A percentile compares a stretch with the other conserved stretches of the same genome.
Conservation (phyloP, 2,888 invertebrate species). For the Anoplius nigerrimus region DNA sequence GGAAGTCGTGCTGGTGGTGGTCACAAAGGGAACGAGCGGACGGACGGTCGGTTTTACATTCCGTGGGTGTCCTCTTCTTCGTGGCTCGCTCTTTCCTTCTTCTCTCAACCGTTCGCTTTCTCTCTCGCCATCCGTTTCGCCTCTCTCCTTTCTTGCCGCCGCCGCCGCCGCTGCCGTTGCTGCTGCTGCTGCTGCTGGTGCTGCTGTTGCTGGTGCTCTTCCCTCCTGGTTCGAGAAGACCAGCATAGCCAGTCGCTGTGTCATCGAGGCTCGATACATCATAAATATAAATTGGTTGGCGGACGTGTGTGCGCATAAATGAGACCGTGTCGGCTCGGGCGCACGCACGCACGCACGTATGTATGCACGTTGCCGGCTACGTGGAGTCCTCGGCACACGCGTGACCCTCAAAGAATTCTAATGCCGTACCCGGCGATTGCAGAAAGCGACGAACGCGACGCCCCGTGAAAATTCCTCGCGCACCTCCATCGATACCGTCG, state of each 20-base stretch:
- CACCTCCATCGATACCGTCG: slow-evolving; percentile 16
- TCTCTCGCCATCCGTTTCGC: slow-evolving; percentile 16
- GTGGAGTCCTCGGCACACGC: not conserved
- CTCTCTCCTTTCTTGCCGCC: slow-evolving; percentile 3
- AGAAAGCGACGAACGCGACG: slow-evolving; percentile 28
- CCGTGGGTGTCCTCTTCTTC: slow-evolving; percentile 37
- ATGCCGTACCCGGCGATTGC: slow-evolving; percentile 24
- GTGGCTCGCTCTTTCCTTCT: not conserved
- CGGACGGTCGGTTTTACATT: slow-evolving; percentile 46
- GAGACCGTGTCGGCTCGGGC: slow-evolving; percentile 21
- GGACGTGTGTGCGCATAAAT: slow-evolving; percentile 47
- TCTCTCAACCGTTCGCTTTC: slow-evolving; percentile 24
- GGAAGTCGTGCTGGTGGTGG: slow-evolving; percentile 32
- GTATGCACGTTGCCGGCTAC: slow-evolving; percentile 24
- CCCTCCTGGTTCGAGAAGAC: slow-evolving; percentile 42
- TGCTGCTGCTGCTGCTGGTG: too few species aligned
- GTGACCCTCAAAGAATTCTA: slow-evolving; percentile 37
- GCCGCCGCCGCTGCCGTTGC: not conserved
- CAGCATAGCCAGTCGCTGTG: slow-evolving; percentile 66
- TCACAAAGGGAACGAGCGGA: slow-evolving; percentile 25
- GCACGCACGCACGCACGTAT: slow-evolving; percentile 30
- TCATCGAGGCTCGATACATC: slow-evolving; percentile 65
- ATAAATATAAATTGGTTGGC: slow-evolving; percentile 61
- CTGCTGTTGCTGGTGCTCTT: slow-evolving; percentile 29
- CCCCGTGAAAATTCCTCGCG: slow-evolving; percentile 30